Base-by-base conservation (phyloP, 2,888 invertebrate genomes). In the Papilio gigon region DNA sequence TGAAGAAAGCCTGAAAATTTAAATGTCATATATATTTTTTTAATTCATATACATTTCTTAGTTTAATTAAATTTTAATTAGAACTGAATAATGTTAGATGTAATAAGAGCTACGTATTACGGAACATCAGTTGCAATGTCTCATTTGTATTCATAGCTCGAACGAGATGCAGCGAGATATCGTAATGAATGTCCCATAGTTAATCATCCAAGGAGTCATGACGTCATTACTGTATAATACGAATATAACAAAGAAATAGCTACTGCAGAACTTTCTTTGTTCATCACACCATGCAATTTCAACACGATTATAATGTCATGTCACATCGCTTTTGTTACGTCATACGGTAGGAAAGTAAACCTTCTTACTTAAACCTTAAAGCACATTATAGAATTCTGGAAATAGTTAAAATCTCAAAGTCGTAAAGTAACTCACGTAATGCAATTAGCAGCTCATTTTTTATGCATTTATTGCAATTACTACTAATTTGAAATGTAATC, bases 141-240 rank as follows among this genome's bases (percentile, higher is more conserved):
- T 37, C 22, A 67, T 67, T 47, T 67, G 66, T 67, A 67, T 67
- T 59, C 66, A 67, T 44, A 17, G 50, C 60, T 17, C 50, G 35
- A 35, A 40, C 20, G 40, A 35, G 50, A 50, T 59, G 50, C 37
- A 44, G 42, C 35, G 44, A 47, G 50, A 37, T 50, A 50, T 37
- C 17, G 50, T 67, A 61, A 67, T 67, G 60, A 44, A 66, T 59
- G 47, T 60, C 53, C 30, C 30, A 6, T 56, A 56, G n/a, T 56
- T 56, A 56, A 56, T 56, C 53, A 56, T 56, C 27, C 53, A n/a
- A 56, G 53, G 30, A 30, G 30, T 56, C 17, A 17, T 42, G 30
- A 56, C 53, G 53, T 56, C 53, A 56, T 56, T 17, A 56, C 6
- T 50, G 25, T 56, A 53, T 53, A n/a, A 56, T 56, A 56, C 30